Conservation (phyloP, 1,140 invertebrate species). For the Dendrolimus punctatus region DNA sequence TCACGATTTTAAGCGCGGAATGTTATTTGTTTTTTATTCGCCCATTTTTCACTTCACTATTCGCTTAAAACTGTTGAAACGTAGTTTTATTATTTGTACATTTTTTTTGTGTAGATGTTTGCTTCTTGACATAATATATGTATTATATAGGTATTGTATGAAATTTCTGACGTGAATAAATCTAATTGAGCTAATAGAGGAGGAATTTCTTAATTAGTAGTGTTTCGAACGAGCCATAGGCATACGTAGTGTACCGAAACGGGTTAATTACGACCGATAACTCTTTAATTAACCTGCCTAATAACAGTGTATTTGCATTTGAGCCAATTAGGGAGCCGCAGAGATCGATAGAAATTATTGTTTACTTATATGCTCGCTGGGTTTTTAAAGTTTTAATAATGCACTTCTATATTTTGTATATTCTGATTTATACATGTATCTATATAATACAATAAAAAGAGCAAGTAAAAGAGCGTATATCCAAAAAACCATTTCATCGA, state of each 20-base stretch:
- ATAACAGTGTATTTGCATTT: slow-evolving; percentile 68
- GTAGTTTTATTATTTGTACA: too few species aligned
- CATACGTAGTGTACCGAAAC: slow-evolving; percentile 64
- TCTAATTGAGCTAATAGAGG: slow-evolving; percentile 64
- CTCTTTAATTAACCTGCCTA: slow-evolving; percentile 70
- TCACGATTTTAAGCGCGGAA: too few species aligned
- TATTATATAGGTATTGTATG: slow-evolving; percentile 14
- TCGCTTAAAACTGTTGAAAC: too few species aligned
- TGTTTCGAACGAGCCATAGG: slow-evolving; percentile 56
- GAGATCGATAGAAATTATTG: slow-evolving; percentile 44
- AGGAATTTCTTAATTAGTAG: slow-evolving; percentile 68
- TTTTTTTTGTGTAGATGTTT: neutral
- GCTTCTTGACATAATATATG: slow-evolving; percentile 14
- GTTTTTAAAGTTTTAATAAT: neutral
- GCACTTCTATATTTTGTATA: neutral
- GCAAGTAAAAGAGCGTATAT: too few species aligned
- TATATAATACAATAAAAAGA: too few species aligned
- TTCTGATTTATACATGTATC: too few species aligned
- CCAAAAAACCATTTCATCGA: too few species aligned
- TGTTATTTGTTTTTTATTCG: too few species aligned
- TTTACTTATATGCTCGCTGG: slow-evolving; percentile 14
- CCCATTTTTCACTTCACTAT: too few species aligned
- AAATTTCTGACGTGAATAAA: slow-evolving; percentile 48
- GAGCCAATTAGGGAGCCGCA: slow-evolving; percentile 52
- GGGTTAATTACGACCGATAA: slow-evolving; percentile 64